phyloP scores from a whole-genome alignment of 2,797 vertebrate genomes.

The Macroramphosus scolopax region DNA sequence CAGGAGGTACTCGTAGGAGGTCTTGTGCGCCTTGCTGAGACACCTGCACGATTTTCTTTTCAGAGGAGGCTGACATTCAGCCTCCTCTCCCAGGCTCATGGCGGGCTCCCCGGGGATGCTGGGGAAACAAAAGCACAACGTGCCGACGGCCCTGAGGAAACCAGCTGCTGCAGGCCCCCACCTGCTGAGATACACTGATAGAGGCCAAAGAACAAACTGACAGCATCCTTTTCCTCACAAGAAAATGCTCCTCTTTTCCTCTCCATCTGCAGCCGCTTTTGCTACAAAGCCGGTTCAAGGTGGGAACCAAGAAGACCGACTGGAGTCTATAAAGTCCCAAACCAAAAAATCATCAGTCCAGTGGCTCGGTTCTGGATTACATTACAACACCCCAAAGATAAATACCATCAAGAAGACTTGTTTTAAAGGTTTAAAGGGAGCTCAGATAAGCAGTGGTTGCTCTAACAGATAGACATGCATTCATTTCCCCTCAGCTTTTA shows the following conservation, averaged over 20 bases:
- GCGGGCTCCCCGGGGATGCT: constrained; percentile 48
- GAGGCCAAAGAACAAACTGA: constrained; percentile 46
- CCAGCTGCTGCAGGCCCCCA: constrained; percentile 37
- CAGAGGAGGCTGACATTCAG: constrained; percentile 62
- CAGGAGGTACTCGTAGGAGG: constrained; percentile 17
- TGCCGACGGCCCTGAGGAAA: constrained; percentile 46
- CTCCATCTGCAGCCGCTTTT: not conserved
- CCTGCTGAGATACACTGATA: constrained; percentile 56
- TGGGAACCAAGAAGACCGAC: no score
- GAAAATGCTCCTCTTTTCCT: constrained; percentile 6
- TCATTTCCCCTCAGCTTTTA: not conserved
- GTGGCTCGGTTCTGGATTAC: not conserved
- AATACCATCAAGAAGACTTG: no score
- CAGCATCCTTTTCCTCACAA: constrained; percentile 22
- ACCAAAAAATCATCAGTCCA: no score
- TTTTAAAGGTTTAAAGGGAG: not conserved
- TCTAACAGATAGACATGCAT: not conserved
- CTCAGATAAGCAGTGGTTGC: not conserved
- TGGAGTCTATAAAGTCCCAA: no score
- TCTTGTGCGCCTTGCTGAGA: constrained; percentile 36
- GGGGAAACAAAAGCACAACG: constrained; percentile 46
- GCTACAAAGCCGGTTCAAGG: no score
- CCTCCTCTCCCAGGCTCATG: constrained; percentile 40
- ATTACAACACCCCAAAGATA: not conserved
- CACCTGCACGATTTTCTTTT: no score